These are phyloP conservation scores for Lysiphlebus fabarum DNA, from an alignment of 1,140 invertebrate species.

Conservation along the genomic window DNA sequence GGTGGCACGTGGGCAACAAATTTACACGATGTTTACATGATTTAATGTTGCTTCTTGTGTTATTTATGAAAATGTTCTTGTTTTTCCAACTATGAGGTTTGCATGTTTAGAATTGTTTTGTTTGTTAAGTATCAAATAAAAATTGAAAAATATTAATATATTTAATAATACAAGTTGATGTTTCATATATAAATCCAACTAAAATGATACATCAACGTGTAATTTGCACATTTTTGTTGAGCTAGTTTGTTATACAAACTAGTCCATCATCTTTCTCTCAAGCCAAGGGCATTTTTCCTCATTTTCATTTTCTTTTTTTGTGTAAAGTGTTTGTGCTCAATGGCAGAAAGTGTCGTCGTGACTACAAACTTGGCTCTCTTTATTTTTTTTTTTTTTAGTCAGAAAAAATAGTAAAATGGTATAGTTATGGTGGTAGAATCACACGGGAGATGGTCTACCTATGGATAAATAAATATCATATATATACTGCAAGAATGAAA, in stretches of 20 bases:
- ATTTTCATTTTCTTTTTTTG: neutral
- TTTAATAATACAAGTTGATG: no score
- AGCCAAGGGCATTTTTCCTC: neutral
- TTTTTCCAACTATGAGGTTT: neutral
- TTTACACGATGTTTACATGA: constrained; percentile 45
- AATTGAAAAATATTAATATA: no score
- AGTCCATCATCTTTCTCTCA: constrained; percentile 1
- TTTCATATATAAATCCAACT: no score
- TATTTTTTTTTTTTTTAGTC: neutral
- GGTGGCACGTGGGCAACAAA: constrained; percentile 20
- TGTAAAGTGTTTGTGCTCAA: constrained; percentile 24
- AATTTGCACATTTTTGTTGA: no score
- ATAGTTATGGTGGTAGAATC: no score
- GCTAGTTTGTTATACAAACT: no score
- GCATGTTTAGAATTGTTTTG: neutral
- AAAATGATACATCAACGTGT: no score
- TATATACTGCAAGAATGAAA: no score
- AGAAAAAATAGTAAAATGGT: no score
- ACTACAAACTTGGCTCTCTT: constrained; percentile 33
- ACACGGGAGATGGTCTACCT: no score
- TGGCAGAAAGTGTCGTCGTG: constrained; percentile 42
- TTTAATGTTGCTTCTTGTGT: constrained; percentile 31
- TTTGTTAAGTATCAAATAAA: neutral
- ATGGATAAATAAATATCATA: no score
- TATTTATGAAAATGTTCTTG: no score